Percentiles rank a stretch among this genome's conserved stretches.
Evolutionary conservation across 1,140 invertebrate genomes (phyloP).

Genomic region (Temnothorax longispinosus): DNA sequence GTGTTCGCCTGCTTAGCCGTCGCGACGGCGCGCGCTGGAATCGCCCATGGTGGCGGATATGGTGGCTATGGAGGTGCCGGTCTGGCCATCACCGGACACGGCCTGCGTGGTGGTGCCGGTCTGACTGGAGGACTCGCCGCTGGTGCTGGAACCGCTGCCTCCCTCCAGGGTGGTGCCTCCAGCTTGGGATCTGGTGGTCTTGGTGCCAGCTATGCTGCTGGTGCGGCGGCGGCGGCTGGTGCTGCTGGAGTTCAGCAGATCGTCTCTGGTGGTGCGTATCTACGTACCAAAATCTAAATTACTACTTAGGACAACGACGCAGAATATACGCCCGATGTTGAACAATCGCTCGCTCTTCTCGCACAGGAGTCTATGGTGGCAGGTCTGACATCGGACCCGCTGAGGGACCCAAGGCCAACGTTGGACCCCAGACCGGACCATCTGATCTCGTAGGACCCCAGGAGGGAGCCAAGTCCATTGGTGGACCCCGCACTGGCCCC

Average conservation of each 20-base stretch:
- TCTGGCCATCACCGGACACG: conserved; percentile 76
- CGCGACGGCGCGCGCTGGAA: conserved; percentile 83
- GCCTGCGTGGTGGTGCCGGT: conserved; percentile 74
- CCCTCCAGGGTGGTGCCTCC: conserved; percentile 84
- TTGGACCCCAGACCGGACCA: conserved; percentile 84
- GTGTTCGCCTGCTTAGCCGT: conserved; percentile 85
- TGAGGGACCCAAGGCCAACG: conserved; percentile 85
- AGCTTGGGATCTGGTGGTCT: conserved; percentile 85
- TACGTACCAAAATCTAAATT: not conserved
- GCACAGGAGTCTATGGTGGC: conserved; percentile 82
- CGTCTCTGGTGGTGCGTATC: conserved; percentile 83
- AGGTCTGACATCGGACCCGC: conserved; percentile 85
- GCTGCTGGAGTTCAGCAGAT: conserved; percentile 85
- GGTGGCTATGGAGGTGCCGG: conserved; percentile 74
- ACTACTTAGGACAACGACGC: not conserved
- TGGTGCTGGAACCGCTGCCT: conserved; percentile 83
- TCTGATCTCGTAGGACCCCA: conserved; percentile 85
- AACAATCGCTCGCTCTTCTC: conserved; percentile 37
- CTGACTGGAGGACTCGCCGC: conserved; percentile 84
- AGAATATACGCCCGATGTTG: conserved; percentile 29
- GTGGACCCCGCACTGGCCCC: conserved; percentile 85
- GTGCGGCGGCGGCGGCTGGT: conserved; percentile 84
- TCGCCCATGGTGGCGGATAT: conserved; percentile 80
- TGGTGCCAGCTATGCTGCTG: conserved; percentile 85
- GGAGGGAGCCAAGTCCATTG: conserved; percentile 84